These are phyloP conservation scores for Anastatus disparis DNA, from an alignment of 1,140 invertebrate species.

Conservation along the genomic window DNA sequence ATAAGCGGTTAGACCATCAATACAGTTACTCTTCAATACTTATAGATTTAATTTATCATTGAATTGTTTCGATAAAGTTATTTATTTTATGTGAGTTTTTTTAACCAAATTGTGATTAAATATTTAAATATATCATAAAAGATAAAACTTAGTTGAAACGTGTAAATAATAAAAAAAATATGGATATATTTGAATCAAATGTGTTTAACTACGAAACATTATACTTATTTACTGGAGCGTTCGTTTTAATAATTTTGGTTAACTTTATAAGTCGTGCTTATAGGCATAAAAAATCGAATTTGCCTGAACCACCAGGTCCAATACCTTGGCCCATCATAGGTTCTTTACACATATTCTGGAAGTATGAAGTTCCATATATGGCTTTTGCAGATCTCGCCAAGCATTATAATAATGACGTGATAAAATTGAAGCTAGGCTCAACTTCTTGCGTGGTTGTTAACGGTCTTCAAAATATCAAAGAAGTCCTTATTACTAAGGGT, in stretches of 20 bases:
- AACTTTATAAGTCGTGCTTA: conserved; percentile 51
- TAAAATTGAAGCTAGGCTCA: conserved; percentile 71
- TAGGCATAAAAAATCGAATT: not conserved
- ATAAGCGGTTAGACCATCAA: not conserved
- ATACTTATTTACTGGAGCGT: conserved; percentile 48
- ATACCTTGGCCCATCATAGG: conserved; percentile 72
- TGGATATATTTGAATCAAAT: conserved; percentile 57
- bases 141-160: not conserved
- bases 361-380: conserved; percentile 74
- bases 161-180: conserved; percentile 54
- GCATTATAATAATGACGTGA: conserved; percentile 68
- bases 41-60: not conserved
- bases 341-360: conserved; percentile 70
- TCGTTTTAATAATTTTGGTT: conserved; percentile 48
- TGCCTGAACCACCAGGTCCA: conserved; percentile 68
- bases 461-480: conserved; percentile 72
- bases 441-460: conserved; percentile 74
- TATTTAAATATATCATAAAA: not conserved
- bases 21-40: not conserved
- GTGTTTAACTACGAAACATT: conserved; percentile 54
- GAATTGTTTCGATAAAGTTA: no score
- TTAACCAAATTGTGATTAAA: no score
- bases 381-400: conserved; percentile 70
- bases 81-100: no score
- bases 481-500: conserved; percentile 73